Percentiles rank a stretch among this genome's conserved stretches.
These are phyloP conservation scores for Chlorodrepanis virens DNA, from an alignment of 2,113 vertebrate genomes.

Conservation along the genomic window DNA sequence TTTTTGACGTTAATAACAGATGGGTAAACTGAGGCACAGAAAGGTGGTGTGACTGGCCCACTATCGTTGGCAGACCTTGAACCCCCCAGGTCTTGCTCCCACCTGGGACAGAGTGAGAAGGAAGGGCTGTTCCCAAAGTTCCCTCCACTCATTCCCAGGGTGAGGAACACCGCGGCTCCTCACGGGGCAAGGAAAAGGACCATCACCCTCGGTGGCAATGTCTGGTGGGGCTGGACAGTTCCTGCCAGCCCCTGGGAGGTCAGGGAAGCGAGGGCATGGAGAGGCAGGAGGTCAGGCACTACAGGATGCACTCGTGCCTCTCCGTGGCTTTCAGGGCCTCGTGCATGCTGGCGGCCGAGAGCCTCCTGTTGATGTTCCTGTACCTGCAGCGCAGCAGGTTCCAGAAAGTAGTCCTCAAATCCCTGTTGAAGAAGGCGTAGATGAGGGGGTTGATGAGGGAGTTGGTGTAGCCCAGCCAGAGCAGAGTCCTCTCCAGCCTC, in stretches of 20 bases:
- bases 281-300: slow-evolving; percentile 45
- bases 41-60: slow-evolving; percentile 24
- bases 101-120: neutral
- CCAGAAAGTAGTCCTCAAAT: slow-evolving; percentile 78
- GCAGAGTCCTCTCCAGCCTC: slow-evolving; percentile 73
- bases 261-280: neutral
- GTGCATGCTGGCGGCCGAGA: slow-evolving; percentile 75
- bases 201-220: neutral
- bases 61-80: neutral
- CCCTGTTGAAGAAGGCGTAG: slow-evolving; percentile 77
- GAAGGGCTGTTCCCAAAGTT: neutral
- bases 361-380: slow-evolving; percentile 76
- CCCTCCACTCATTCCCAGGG: neutral
- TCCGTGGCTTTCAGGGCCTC: slow-evolving; percentile 76
- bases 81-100: neutral
- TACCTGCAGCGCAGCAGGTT: slow-evolving; percentile 75
- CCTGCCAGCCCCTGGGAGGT: neutral
- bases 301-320: slow-evolving; percentile 71
- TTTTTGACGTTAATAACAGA: neutral
- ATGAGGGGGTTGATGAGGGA: slow-evolving; percentile 78
- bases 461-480: slow-evolving; percentile 77
- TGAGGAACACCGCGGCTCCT: neutral
- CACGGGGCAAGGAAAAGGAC: neutral
- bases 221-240: neutral
- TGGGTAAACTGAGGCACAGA: slow-evolving; percentile 41